phyloP scores from a whole-genome alignment of 2,113 vertebrate species.

The Corapipo altera region DNA sequence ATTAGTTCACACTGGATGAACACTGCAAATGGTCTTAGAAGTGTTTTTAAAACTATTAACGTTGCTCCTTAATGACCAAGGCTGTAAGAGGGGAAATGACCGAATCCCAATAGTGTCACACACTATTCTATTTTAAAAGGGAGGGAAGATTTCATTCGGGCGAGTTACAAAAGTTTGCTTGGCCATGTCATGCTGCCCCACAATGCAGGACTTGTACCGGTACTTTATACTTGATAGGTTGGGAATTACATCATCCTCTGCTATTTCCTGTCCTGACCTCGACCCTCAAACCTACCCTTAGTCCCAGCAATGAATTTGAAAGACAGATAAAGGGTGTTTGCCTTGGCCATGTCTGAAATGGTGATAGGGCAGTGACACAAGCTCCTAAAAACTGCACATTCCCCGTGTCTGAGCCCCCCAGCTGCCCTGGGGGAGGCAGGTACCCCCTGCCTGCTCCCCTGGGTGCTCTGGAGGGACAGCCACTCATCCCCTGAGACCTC shows the following conservation, averaged over 20 bases:
- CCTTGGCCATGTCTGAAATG: not conserved
- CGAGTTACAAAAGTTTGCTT: not conserved
- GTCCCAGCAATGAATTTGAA: not conserved
- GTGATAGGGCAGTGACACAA: not conserved
- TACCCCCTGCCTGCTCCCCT: not conserved
- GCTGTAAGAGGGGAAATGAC: not conserved
- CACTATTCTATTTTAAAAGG: not conserved
- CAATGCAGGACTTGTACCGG: not conserved
- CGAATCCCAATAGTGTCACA: not conserved
- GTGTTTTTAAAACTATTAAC: not conserved
- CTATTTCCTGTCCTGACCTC: constrained; percentile 66
- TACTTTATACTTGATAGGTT: not conserved
- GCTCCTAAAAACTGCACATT: not conserved
- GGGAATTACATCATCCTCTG: constrained; percentile 60
- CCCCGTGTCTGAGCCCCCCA: not conserved
- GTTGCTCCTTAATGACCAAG: not conserved
- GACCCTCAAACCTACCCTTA: not conserved
- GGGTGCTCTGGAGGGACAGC: not conserved
- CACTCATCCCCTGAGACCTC: not conserved
- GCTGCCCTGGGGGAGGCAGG: not conserved
- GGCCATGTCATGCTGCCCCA: not conserved
- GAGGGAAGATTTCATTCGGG: not conserved
- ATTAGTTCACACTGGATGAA: not conserved
- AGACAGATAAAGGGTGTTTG: constrained; percentile 9
- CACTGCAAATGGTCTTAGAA: not conserved